Conservation (phyloP, 2,797 vertebrate species). For the Pelochelys cantorii region DNA sequence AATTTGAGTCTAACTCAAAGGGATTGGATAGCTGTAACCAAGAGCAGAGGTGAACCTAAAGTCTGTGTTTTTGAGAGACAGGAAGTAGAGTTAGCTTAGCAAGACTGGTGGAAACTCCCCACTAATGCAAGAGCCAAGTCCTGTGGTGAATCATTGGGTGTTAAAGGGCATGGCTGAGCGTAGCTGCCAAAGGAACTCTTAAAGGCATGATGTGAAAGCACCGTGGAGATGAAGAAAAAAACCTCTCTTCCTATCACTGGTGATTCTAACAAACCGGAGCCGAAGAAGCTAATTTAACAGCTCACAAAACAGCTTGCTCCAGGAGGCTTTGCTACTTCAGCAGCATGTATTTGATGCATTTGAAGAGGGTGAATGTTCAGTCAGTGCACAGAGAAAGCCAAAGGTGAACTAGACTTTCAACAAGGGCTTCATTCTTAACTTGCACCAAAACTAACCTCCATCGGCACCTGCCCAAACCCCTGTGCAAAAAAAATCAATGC, state of each 20-base stretch:
- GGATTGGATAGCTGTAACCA: neutral
- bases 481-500: neutral
- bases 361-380: neutral
- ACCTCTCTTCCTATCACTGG: neutral
- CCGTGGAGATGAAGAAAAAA: neutral
- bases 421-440: neutral
- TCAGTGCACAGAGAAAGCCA: neutral
- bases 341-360: neutral
- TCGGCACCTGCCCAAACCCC: neutral
- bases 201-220: neutral
- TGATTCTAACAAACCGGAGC: neutral
- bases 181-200: neutral
- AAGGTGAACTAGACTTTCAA: neutral
- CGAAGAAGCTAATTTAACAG: neutral
- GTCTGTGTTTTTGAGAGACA: neutral
- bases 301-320: neutral
- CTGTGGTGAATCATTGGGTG: accelerated
- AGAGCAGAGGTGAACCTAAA: neutral
- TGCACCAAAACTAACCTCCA: neutral
- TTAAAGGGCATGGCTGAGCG: neutral
- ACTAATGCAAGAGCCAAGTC: neutral
- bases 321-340: neutral
- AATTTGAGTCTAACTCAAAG: neutral
- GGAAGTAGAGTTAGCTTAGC: neutral
- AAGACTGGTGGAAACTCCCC: neutral